These are phyloP conservation scores for Drosophila yooni DNA, from an alignment of 2,888 invertebrate genomes.

Conservation along the genomic window DNA sequence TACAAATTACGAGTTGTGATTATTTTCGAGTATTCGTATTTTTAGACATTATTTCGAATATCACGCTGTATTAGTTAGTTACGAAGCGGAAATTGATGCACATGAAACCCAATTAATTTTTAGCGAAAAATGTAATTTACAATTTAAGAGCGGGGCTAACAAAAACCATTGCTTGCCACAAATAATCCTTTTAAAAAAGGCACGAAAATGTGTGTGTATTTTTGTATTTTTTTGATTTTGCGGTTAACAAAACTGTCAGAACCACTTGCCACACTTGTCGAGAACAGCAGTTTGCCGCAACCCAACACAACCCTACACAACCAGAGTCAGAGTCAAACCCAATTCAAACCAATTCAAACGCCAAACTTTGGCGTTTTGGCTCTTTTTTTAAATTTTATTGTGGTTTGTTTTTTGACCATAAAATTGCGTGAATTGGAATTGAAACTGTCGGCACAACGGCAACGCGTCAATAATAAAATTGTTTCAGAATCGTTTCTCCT, in stretches of 20 bases:
- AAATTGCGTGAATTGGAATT: conserved; percentile 24
- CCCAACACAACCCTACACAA: background rate
- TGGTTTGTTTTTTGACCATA: conserved; percentile 39
- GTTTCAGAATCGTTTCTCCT: conserved; percentile 11
- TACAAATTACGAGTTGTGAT: conserved; percentile 8
- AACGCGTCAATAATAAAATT: conserved; percentile 41
- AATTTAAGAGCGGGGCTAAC: conserved; percentile 35
- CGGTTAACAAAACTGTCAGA: conserved; percentile 47
- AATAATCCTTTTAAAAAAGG: conserved; percentile 41
- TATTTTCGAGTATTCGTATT: conserved; percentile 1
- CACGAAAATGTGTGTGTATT: background rate
- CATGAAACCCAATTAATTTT: conserved; percentile 67
- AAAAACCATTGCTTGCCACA: conserved; percentile 26
- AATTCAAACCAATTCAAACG: conserved; percentile 23
- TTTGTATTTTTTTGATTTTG: conserved; percentile 11
- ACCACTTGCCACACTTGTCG: conserved; percentile 53
- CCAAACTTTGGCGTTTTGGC: conserved; percentile 37
- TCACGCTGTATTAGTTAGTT: conserved; percentile 33
- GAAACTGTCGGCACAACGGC: conserved; percentile 23
- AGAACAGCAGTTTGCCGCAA: conserved; percentile 19
- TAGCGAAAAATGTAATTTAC: conserved; percentile 57
- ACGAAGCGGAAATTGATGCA: conserved; percentile 39
- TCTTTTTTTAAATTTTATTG: conserved; percentile 49
- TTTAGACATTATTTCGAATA: conserved; percentile 30
- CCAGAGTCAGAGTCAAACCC: conserved; percentile 1